These are phyloP conservation scores for Micromesistius poutassou DNA, from an alignment of 2,797 vertebrate genomes.

Conservation along the genomic window DNA sequence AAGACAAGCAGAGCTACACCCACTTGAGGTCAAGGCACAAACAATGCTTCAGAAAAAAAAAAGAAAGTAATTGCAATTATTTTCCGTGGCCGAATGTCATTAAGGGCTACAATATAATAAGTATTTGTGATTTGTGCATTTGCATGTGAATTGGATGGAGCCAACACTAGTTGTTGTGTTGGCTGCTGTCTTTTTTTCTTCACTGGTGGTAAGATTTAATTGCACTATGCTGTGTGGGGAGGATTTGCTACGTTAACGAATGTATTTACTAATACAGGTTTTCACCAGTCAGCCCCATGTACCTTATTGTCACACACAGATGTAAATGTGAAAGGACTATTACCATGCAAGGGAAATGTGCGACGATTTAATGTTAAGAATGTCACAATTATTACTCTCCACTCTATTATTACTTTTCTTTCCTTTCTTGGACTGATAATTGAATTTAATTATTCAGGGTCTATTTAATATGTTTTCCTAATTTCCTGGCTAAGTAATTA, in stretches of 20 bases:
- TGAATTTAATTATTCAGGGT: constrained; percentile 75
- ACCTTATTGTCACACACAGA: background rate
- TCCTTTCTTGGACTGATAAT: constrained; percentile 60
- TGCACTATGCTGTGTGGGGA: constrained; percentile 56
- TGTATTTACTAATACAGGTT: constrained; percentile 51
- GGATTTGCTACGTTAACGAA: constrained; percentile 60
- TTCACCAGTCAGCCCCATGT: constrained; percentile 41
- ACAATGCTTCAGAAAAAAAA: background rate
- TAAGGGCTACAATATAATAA: background rate
- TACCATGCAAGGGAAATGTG: constrained; percentile 47
- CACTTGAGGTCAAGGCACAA: background rate
- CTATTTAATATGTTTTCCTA: constrained; percentile 70
- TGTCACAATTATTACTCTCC: constrained; percentile 62
- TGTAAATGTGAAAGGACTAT: background rate
- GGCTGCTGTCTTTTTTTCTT: background rate
- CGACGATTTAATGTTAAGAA: constrained; percentile 58
- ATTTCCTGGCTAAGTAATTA: constrained; percentile 70
- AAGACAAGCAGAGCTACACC: background rate
- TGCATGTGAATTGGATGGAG: background rate
- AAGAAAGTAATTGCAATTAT: background rate
- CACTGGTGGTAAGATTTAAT: constrained; percentile 43
- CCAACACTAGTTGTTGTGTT: background rate
- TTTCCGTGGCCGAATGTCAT: background rate
- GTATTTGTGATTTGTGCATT: background rate
- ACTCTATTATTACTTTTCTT: constrained; percentile 60